Evolutionary conservation across 2,797 vertebrate genomes (phyloP).

Genomic region (Echiichthys vipera): DNA sequence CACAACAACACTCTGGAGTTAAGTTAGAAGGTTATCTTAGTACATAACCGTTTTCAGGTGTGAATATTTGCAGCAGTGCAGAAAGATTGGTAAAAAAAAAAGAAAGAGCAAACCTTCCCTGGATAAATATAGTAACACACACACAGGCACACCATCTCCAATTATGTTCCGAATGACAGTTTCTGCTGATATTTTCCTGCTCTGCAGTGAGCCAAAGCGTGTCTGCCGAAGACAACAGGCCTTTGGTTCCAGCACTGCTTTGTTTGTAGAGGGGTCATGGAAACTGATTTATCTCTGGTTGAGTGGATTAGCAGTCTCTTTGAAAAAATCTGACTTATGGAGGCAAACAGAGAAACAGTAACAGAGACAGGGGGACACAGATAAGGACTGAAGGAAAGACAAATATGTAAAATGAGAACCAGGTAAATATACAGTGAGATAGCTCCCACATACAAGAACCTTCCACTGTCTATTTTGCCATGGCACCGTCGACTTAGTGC

Average conservation of each 20-base stretch:
- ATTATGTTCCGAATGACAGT: conserved; percentile 39
- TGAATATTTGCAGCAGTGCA: conserved; percentile 42
- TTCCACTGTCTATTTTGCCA: too few relatives aligned
- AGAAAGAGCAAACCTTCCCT: conserved; percentile 45
- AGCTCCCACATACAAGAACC: too few relatives aligned
- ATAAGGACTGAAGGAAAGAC: not conserved
- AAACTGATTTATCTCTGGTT: conserved; percentile 43
- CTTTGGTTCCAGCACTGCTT: conserved; percentile 25
- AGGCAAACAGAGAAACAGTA: not conserved
- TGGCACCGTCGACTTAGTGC: too few relatives aligned
- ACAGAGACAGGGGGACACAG: not conserved
- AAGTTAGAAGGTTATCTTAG: not conserved
- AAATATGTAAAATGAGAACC: not conserved
- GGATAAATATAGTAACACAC: conserved; percentile 58
- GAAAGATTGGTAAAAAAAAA: not conserved
- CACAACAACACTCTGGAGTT: conserved; percentile 1
- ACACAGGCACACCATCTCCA: conserved; percentile 27
- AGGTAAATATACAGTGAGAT: not conserved
- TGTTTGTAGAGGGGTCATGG: conserved; percentile 43
- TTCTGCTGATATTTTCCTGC: conserved; percentile 38
- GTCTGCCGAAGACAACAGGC: conserved; percentile 43
- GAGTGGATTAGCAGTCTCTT: conserved; percentile 34
- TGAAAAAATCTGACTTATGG: conserved; percentile 8
- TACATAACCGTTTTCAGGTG: conserved; percentile 24
- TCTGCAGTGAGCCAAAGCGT: conserved; percentile 20